A percentile compares a stretch with the other conserved stretches of the same genome.
Evolutionary conservation across 2,888 invertebrate species (phyloP).

Genomic region (Chymomyza procnemis): DNA sequence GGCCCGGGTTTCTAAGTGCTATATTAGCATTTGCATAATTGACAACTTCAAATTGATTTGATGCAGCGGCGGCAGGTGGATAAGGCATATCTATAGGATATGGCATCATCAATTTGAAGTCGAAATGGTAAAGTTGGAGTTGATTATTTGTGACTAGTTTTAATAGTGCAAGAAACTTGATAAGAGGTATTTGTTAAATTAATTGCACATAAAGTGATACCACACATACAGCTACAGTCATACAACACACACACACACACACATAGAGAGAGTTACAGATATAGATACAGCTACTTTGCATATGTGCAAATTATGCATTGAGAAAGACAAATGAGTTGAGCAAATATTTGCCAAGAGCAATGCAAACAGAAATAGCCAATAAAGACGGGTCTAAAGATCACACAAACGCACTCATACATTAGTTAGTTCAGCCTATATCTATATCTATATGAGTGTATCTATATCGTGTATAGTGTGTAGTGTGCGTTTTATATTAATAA

Average conservation of each 20-base stretch:
- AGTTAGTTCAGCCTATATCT: not conserved
- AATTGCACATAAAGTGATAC: not conserved
- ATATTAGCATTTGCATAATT: conserved; percentile 63
- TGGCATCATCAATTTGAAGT: not conserved
- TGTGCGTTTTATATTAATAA: not conserved
- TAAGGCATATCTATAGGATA: not conserved
- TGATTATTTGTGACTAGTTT: not conserved
- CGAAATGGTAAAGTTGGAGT: not conserved
- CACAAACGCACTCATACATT: not conserved
- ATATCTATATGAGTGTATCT: not conserved
- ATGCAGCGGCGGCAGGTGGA: not conserved
- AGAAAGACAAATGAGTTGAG: conserved; percentile 21
- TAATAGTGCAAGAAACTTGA: not conserved
- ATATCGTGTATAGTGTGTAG: not conserved
- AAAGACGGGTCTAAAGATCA: not conserved
- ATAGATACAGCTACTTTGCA: not conserved
- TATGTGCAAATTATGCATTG: conserved; percentile 12
- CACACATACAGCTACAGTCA: not conserved
- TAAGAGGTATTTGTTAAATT: not conserved
- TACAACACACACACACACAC: not conserved
- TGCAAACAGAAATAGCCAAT: not conserved
- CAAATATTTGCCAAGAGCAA: conserved; percentile 15
- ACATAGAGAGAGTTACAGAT: too few relatives aligned
- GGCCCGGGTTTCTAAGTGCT: too few relatives aligned
- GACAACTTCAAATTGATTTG: conserved; percentile 35